phyloP scores from a whole-genome alignment of 92 coral and sea anemone species.

The Blastomussa wellsi region DNA sequence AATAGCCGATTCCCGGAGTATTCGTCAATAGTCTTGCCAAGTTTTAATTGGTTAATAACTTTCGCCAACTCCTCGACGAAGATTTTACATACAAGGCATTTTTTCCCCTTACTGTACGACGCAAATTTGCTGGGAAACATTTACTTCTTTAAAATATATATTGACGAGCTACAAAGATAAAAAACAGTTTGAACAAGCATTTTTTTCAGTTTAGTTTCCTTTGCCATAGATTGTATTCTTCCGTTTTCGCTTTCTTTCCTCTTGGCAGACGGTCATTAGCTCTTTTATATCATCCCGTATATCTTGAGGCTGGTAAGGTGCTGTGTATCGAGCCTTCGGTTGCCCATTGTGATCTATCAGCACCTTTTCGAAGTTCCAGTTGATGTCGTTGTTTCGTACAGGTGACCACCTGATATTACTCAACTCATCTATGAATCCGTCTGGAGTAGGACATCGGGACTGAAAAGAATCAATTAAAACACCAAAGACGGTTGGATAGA shows the following conservation, averaged over 20 bases:
- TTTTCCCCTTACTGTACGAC: too few species aligned
- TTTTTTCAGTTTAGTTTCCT: neutral
- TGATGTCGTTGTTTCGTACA: conserved; percentile 76
- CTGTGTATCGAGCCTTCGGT: conserved; percentile 79
- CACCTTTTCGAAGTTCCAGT: conserved; percentile 94
- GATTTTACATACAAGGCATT: too few species aligned
- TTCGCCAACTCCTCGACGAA: neutral
- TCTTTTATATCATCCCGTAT: conserved; percentile 41
- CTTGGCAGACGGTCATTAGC: conserved; percentile 42
- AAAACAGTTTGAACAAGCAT: neutral
- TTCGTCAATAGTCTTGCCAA: neutral
- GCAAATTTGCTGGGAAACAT: too few species aligned
- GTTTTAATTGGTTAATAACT: too few species aligned
- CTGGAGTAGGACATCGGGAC: conserved; percentile 82
- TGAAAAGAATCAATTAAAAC: conserved; percentile 11
- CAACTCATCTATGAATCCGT: conserved; percentile 69
- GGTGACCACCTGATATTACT: conserved; percentile 77
- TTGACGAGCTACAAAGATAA: neutral
- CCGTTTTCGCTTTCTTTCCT: neutral
- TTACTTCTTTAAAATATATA: too few species aligned
- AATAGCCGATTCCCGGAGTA: neutral
- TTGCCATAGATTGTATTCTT: neutral
- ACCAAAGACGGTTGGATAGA: neutral
- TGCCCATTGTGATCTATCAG: conserved; percentile 84
- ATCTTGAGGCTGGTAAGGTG: conserved; percentile 77